Conservation (phyloP, 1,140 invertebrate species). For the Neotoxoptera formosana region DNA sequence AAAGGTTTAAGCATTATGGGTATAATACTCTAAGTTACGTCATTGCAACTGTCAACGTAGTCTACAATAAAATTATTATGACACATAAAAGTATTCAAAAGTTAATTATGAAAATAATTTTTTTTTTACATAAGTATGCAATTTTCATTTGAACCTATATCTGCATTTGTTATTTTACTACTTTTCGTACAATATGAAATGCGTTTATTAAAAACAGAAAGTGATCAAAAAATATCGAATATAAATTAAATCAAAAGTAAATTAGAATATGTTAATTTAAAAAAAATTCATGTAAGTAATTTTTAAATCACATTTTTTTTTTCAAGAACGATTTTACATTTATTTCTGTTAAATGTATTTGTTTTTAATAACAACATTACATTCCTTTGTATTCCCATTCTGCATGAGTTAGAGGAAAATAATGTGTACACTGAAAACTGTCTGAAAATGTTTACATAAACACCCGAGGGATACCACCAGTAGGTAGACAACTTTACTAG, state of each 20-base stretch:
- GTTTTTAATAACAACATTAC: not conserved
- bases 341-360: not conserved
- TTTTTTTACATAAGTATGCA: not conserved
- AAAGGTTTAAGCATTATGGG: not conserved
- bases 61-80: not conserved
- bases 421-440: not conserved
- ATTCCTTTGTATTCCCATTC: not conserved
- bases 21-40: not conserved
- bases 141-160: not conserved
- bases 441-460: not conserved
- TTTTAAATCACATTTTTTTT: not conserved
- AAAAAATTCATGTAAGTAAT: not conserved
- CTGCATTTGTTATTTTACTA: not conserved
- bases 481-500: conserved; percentile 5
- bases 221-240: not conserved
- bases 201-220: not conserved
- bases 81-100: not conserved
- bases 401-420: conserved; percentile 1
- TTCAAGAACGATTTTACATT: not conserved
- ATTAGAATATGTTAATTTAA: not conserved
- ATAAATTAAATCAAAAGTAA: not conserved
- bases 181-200: not conserved
- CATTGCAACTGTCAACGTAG: not conserved
- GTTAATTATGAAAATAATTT: not conserved
- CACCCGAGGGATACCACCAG: not conserved